phyloP scores from a whole-genome alignment of 2,888 invertebrate genomes.

The Luffia ferchaultella region DNA sequence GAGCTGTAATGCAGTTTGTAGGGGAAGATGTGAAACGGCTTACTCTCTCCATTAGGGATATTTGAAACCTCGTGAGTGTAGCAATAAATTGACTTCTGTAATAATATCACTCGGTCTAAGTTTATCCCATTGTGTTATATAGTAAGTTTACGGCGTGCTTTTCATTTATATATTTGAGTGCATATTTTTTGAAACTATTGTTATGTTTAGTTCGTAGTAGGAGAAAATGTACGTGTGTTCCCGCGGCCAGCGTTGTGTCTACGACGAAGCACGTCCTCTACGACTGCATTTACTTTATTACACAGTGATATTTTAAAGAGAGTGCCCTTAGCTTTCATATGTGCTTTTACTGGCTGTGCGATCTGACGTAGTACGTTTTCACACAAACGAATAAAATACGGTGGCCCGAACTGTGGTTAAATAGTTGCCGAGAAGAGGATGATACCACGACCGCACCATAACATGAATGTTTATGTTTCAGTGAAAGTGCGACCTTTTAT shows the following conservation, averaged over 20 bases:
- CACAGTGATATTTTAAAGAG: conserved; percentile 61
- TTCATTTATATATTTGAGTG: no score
- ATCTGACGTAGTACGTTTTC: background rate
- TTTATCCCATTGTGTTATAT: no score
- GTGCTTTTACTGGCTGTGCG: conserved; percentile 19
- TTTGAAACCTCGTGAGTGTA: conserved; percentile 63
- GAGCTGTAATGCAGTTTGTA: conserved; percentile 64
- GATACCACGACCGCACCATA: no score
- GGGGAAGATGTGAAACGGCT: conserved; percentile 61
- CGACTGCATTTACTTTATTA: conserved; percentile 62
- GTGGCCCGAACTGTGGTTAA: no score
- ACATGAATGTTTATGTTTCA: no score
- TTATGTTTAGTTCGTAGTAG: no score
- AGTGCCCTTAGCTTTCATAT: conserved; percentile 62
- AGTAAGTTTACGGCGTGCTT: no score
- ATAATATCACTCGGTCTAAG: conserved; percentile 34
- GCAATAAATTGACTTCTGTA: conserved; percentile 60
- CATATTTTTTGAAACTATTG: no score
- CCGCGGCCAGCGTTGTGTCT: no score
- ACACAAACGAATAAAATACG: background rate
- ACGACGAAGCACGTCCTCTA: conserved; percentile 15
- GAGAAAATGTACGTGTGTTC: no score
- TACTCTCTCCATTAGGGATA: conserved; percentile 64
- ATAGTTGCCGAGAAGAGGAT: no score
- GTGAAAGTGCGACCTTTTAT: no score